A percentile compares a stretch with the other conserved stretches of the same genome.
Evolutionary conservation across 1,140 invertebrate genomes (phyloP).

Genomic region (Akabosia matsudoensis): DNA sequence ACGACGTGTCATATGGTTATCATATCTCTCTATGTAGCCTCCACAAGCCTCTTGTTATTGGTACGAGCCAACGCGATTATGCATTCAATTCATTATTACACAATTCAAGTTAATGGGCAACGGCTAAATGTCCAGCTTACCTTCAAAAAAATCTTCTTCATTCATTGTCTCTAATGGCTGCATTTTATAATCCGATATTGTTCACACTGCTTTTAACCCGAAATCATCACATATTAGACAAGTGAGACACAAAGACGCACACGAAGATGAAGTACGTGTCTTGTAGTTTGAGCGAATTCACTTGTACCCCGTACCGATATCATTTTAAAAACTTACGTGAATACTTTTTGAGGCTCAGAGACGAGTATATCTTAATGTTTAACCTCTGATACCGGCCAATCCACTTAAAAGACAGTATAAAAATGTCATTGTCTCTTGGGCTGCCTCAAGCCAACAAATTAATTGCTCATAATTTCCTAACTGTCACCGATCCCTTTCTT

Average conservation of each 20-base stretch:
- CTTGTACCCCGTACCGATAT: too few relatives aligned
- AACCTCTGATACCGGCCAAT: constrained; percentile 16
- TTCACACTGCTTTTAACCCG: not conserved
- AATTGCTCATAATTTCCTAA: constrained; percentile 22
- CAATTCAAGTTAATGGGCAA: too few relatives aligned
- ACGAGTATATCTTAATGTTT: not conserved
- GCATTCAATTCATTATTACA: constrained; percentile 13
- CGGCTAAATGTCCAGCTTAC: too few relatives aligned
- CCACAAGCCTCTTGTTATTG: constrained; percentile 5
- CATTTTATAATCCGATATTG: constrained; percentile 12
- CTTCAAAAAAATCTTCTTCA: too few relatives aligned
- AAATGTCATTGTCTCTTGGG: constrained; percentile 18
- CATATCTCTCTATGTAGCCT: constrained; percentile 16
- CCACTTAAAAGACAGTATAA: constrained; percentile 2
- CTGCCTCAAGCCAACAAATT: constrained; percentile 17
- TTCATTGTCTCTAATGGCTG: not conserved
- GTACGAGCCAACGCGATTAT: constrained; percentile 20
- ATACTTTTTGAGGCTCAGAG: too few relatives aligned
- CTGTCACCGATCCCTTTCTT: constrained; percentile 17
- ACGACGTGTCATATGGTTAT: constrained; percentile 5
- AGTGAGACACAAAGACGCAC: not conserved
- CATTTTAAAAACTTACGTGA: too few relatives aligned
- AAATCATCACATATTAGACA: not conserved
- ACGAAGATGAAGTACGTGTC: not conserved
- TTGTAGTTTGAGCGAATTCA: too few relatives aligned